A percentile compares a stretch with the other conserved stretches of the same genome.
phyloP scores from a whole-genome alignment of 2,888 invertebrate species.

The Cylindroiulus punctatus region DNA sequence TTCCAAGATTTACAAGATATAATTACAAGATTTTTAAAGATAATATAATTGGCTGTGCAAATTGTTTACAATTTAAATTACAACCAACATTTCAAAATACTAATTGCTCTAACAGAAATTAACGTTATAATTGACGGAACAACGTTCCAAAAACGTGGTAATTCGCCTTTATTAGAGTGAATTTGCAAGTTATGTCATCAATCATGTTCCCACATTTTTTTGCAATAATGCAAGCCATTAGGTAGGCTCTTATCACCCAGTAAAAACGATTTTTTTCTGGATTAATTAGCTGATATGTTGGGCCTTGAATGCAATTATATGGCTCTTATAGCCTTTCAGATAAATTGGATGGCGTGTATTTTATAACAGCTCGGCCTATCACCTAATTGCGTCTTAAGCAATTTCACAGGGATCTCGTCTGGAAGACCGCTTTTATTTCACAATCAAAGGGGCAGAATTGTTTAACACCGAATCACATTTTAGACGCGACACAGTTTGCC shows the following conservation, averaged over 20 bases:
- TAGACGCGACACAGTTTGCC: not conserved
- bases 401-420: not conserved
- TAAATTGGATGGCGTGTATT: not conserved
- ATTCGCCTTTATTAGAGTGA: slow-evolving; percentile 1
- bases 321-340: not conserved
- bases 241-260: not conserved
- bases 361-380: slow-evolving; percentile 10
- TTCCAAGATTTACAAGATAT: too few relatives aligned
- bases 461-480: not conserved
- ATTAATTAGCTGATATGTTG: not conserved
- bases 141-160: not conserved
- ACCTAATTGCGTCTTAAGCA: slow-evolving; percentile 19
- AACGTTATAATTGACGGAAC: not conserved
- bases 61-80: too few relatives aligned
- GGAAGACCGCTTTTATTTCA: slow-evolving; percentile 8
- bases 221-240: slow-evolving; percentile 4
- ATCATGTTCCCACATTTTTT: not conserved
- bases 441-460: slow-evolving; percentile 19
- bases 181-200: not conserved
- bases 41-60: too few relatives aligned
- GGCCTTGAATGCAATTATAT: not conserved
- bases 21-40: too few relatives aligned
- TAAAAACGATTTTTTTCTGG: not conserved
- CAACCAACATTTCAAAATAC: not conserved
- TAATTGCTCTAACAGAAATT: not conserved